Base-by-base conservation (phyloP, 2,113 vertebrate genomes). In the Ptilonorhynchus violaceus region DNA sequence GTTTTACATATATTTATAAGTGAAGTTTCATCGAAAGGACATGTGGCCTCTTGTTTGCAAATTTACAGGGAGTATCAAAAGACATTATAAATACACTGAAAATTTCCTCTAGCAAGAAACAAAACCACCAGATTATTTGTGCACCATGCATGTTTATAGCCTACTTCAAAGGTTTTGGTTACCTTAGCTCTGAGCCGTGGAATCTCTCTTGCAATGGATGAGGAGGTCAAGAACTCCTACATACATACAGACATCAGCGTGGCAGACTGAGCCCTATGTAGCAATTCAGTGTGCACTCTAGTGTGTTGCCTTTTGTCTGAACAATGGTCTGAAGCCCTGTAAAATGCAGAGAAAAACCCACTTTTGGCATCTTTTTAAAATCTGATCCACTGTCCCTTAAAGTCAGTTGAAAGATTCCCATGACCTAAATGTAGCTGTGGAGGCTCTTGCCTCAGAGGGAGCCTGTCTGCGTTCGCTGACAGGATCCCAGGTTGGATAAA, bases 21-120 rank as follows among this genome's bases (percentile, higher is more conserved):
- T 79, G 60, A 94, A 96, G 88, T 97, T 97, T 97, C 95, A 96
- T 94, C 27, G 49, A 96, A 91, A 95, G 88, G 78, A 63, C 96
- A 41, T 93, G 91, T 92, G 96, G 93, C 96, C 85, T 98, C 95
- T 96, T 97, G 93, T 62, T 93, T 75, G 75, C 79, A 94, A 86
- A 97, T 97, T 92, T 96, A 85, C 52, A 78, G 50, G 42, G 27
- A 77, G 88, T 96, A 97, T 98, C 97, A 98, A 98, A 98, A 84
- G 39, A 59, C 76, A 89, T 95, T 91, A 94, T 96, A 96, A 97
- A 93, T 93, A 95, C 77, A 88, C 64, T 76, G 88, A 97, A 89
- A 97, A 93, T 93, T 95, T 96, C 93, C 96, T 94, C 79, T 69
- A 25, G 93, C 87, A 84, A 96, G 83, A 96, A 94, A 60, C 56